Percentiles rank a stretch among this genome's conserved stretches.
These are phyloP conservation scores for Abrostola tripartita DNA, from an alignment of 2,888 invertebrate genomes.

Conservation along the genomic window DNA sequence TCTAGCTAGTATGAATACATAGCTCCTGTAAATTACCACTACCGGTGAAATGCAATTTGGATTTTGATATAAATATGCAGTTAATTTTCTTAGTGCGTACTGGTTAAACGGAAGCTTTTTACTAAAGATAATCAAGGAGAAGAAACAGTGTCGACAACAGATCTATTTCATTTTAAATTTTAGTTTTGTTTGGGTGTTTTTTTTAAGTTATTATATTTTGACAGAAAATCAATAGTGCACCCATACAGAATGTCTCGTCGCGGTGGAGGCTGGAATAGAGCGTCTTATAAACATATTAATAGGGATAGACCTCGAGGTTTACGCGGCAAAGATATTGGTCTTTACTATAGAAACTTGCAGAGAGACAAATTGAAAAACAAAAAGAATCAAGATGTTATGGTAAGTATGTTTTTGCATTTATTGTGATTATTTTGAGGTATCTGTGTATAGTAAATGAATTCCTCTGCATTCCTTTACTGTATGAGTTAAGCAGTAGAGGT, in stretches of 20 bases:
- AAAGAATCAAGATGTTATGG: constrained; percentile 33
- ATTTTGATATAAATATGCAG: neutral
- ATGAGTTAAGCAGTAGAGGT: no score
- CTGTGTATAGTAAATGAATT: no score
- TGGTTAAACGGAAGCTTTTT: neutral
- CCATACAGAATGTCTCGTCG: constrained; percentile 40
- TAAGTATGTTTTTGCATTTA: constrained; percentile 30
- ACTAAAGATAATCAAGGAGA: neutral
- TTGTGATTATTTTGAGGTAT: neutral
- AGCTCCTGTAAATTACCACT: no score
- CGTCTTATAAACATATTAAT: constrained; percentile 10
- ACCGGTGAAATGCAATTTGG: neutral
- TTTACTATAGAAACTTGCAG: constrained; percentile 68
- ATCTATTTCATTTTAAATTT: neutral
- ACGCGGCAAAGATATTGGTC: constrained; percentile 74
- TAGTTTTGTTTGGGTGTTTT: neutral
- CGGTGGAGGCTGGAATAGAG: constrained; percentile 39
- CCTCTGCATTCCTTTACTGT: no score
- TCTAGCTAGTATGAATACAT: no score
- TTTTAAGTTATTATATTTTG: neutral
- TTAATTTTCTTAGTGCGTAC: neutral
- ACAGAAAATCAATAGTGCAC: constrained; percentile 2
- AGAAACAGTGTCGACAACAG: neutral
- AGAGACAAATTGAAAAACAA: constrained; percentile 5
- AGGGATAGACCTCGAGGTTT: constrained; percentile 81